Evolutionary conservation across 2,113 vertebrate genomes (phyloP).

Genomic region (Acrocephalus arundinaceus): DNA sequence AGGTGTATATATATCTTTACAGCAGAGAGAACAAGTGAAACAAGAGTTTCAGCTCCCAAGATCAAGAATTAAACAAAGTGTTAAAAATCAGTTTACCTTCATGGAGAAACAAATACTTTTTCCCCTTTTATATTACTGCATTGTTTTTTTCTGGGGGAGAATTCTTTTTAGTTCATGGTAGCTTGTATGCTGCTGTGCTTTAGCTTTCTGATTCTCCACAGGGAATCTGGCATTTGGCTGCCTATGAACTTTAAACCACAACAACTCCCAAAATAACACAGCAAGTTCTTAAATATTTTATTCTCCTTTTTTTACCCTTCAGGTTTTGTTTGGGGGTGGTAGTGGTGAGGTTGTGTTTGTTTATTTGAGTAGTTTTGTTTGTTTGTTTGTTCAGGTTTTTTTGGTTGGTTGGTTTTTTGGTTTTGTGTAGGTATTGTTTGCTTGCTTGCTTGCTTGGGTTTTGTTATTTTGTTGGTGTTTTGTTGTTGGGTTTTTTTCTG

Average conservation of each 20-base stretch:
- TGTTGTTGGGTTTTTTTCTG: no score
- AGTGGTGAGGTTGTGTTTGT: background rate
- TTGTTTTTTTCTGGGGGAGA: background rate
- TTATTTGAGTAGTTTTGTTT: background rate
- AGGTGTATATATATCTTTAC: background rate
- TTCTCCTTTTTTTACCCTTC: fast-evolving
- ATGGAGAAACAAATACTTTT: background rate
- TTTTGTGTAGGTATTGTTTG: background rate
- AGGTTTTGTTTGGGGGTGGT: background rate
- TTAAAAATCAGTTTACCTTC: background rate
- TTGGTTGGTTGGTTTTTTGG: background rate
- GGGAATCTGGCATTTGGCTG: background rate
- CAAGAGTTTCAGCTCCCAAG: background rate
- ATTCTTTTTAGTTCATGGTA: background rate
- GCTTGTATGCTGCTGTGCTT: background rate
- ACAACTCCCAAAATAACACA: background rate
- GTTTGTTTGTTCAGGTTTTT: background rate
- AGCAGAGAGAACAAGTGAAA: background rate
- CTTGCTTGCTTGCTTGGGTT: background rate
- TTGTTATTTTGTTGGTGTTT: background rate
- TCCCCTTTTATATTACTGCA: background rate
- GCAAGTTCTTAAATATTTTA: background rate
- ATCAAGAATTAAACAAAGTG: background rate
- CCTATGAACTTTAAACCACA: background rate
- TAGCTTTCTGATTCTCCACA: background rate